Conservation (phyloP, 2,797 vertebrate species). For the Ispidina picta region DNA sequence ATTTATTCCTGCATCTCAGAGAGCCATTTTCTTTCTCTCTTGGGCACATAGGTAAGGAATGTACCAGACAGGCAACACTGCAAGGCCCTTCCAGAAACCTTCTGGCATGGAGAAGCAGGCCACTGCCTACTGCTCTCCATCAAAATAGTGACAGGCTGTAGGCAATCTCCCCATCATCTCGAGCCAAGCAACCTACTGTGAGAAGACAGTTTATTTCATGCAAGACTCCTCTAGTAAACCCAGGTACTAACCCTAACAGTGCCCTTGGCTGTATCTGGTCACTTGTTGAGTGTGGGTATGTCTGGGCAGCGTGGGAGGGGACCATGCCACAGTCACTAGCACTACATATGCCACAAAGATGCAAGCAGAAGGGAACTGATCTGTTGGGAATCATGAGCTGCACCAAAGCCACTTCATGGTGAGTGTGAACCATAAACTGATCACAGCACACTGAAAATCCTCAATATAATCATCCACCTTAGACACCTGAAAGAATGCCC, state of each 20-base stretch:
- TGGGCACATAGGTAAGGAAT: background rate
- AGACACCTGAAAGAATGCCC: background rate
- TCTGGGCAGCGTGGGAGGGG: background rate
- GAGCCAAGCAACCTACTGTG: background rate
- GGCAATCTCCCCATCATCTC: background rate
- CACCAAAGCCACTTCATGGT: background rate
- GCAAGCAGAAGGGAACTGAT: background rate
- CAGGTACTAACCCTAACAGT: background rate
- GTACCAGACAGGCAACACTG: accelerated
- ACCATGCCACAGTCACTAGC: accelerated
- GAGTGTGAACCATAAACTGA: background rate
- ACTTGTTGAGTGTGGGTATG: background rate
- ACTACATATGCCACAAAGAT: accelerated
- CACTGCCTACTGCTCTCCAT: background rate
- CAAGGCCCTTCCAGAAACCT: background rate
- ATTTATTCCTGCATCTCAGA: background rate
- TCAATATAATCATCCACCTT: background rate
- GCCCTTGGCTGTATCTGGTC: background rate
- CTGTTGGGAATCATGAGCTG: background rate
- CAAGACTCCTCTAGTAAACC: background rate
- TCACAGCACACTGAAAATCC: background rate
- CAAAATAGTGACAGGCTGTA: background rate
- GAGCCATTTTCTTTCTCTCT: background rate
- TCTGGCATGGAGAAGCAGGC: background rate
- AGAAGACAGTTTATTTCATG: background rate